Evolutionary conservation across 2,888 invertebrate genomes (phyloP).

Genomic region (Drosophila subquinaria): DNA sequence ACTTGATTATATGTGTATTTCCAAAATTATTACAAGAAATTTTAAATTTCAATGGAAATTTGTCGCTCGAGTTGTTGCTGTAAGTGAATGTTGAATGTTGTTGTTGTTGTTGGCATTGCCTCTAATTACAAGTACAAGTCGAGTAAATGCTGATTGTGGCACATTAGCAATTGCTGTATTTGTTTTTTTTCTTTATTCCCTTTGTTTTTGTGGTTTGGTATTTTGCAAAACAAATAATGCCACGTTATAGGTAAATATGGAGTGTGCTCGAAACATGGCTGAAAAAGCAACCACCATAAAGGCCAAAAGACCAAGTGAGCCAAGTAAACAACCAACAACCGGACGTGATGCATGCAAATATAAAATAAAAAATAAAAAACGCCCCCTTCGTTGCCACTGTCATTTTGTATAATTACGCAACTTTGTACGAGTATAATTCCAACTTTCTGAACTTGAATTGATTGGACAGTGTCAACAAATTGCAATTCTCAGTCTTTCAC

Average conservation of each 20-base stretch:
- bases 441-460: conserved; percentile 22
- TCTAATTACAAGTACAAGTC: conserved; percentile 38
- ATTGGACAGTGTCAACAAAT: conserved; percentile 55
- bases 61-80: conserved; percentile 5
- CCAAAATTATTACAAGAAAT: neutral
- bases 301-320: conserved; percentile 2
- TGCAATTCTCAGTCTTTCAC: conserved; percentile 21
- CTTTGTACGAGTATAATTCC: neutral
- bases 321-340: conserved; percentile 39
- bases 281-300: conserved; percentile 27
- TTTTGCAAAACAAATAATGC: conserved; percentile 60
- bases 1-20: neutral
- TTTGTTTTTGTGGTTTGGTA: neutral
- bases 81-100: neutral
- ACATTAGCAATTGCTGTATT: conserved; percentile 56
- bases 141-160: conserved; percentile 63
- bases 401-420: conserved; percentile 52
- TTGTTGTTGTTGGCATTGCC: conserved; percentile 13
- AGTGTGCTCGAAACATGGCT: conserved; percentile 27
- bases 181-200: neutral
- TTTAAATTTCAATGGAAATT: conserved; percentile 31
- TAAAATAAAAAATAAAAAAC: conserved; percentile 34
- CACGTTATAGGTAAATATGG: conserved; percentile 38
- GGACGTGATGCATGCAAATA: conserved; percentile 50
- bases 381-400: conserved; percentile 42